Evolutionary conservation across 2,113 vertebrate genomes (phyloP).

Genomic region (Nothoprocta perdicaria): DNA sequence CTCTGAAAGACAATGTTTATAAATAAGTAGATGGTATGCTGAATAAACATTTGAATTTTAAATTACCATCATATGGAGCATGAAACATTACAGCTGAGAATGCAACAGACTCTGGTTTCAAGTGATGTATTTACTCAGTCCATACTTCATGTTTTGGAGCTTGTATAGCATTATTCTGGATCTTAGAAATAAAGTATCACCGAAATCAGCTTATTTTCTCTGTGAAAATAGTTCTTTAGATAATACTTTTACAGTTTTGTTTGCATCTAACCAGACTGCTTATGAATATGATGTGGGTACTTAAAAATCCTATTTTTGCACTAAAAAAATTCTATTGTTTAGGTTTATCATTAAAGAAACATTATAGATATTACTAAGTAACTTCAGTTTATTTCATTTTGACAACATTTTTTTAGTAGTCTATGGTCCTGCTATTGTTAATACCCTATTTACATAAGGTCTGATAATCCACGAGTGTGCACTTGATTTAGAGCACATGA

Average conservation of each 20-base stretch:
- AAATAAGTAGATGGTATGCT: background rate
- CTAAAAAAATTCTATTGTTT: background rate
- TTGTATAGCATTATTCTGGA: background rate
- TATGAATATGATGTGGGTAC: background rate
- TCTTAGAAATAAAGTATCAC: background rate
- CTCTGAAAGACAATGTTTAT: background rate
- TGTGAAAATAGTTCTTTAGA: background rate
- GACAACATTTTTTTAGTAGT: background rate
- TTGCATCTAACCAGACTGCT: background rate
- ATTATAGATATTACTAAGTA: background rate
- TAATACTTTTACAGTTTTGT: background rate
- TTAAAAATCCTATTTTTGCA: background rate
- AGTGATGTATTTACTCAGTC: background rate
- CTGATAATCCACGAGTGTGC: background rate
- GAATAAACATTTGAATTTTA: background rate
- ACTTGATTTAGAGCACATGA: background rate
- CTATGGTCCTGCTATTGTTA: background rate
- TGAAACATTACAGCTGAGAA: background rate
- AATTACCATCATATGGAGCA: background rate
- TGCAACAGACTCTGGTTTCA: background rate
- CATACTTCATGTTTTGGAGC: background rate
- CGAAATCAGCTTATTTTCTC: background rate
- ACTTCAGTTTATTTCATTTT: background rate
- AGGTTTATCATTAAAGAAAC: background rate
- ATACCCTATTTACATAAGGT: background rate